Evolutionary conservation across 2,888 invertebrate species (phyloP), one percentile per base, ranked within the genome.

Genomic region (Orgyia antiqua): DNA sequence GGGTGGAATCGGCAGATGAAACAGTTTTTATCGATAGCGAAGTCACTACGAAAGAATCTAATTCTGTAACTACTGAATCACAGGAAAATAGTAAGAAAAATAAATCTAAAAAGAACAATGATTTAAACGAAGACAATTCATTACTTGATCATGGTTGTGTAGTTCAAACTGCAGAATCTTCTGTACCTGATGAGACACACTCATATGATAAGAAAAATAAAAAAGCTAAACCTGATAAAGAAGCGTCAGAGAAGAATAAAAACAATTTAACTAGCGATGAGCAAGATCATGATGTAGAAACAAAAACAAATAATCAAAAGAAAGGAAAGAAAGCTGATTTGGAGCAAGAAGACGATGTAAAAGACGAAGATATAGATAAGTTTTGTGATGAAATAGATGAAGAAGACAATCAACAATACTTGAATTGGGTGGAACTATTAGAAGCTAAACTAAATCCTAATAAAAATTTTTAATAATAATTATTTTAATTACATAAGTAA

Each of bases 341-440:
- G 29, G 19, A 53, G 27, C 61, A 63, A 36, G 58, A 59, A 24
- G 68, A 68, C 13, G 79, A 83, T 45, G 68, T 79, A 1, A 74
- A 64, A 42, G 83, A 86, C 36, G 83, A 79, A 53, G 86, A 86
- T 36, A 86, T 86, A 27, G 82, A 86, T 45, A 63, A 65, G 30
- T 86, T 77, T 56, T 82, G 82, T 54, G 76, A 82, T 39, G 82
- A 78, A 40, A 33, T 86, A 41, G 59, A 63, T 17, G 77, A 77
- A 26, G 74, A 78, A 52, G 79, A 82, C 45, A 83, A 86, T 49
- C 51, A 58, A 32, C 74, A 78, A 31, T 86, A 67, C 51, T 79
- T 83, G 51, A 63, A 62, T 33, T 86, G 86, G 86, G 67, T 86
- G 12, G 60, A 76, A 51, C 62, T 79, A 48, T 63, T 86, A 49